Percentiles rank a stretch among this genome's conserved stretches.
Evolutionary conservation across 2,113 vertebrate genomes (phyloP).

Genomic region (Tachysurus vachellii): DNA sequence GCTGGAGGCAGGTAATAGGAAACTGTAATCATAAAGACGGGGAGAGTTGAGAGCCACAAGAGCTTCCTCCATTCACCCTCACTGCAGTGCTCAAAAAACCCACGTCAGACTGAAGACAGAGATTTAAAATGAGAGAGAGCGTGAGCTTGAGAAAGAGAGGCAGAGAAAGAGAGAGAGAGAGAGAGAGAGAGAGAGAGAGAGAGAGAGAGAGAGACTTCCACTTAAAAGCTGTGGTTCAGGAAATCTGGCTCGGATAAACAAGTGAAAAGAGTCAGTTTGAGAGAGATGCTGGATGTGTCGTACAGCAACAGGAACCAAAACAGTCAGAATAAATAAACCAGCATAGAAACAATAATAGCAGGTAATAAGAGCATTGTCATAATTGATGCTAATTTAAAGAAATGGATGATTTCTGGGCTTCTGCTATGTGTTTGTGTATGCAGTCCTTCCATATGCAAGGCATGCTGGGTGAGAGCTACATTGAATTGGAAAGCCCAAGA

Average conservation of each 20-base stretch:
- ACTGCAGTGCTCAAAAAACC: conserved; percentile 33
- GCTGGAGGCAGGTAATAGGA: conserved; percentile 77
- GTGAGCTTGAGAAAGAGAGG: background rate
- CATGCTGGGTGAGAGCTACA: conserved; percentile 51
- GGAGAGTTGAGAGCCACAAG: conserved; percentile 62
- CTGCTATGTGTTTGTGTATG: conserved; percentile 39
- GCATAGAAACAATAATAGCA: background rate
- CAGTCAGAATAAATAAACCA: background rate
- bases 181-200: conserved; percentile 14
- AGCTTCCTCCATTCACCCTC: conserved; percentile 64
- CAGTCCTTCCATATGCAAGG: conserved; percentile 49
- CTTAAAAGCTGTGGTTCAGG: conserved; percentile 29
- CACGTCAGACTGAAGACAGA: conserved; percentile 22
- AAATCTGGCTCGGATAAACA: conserved; percentile 39
- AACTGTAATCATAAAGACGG: conserved; percentile 73
- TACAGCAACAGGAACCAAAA: background rate
- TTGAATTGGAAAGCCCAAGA: conserved; percentile 51
- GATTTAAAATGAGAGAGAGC: background rate
- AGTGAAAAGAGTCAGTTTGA: background rate
- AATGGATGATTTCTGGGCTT: conserved; percentile 27
- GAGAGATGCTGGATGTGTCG: background rate
- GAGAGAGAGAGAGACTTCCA: conserved; percentile 27
- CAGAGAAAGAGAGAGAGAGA: conserved; percentile 11
- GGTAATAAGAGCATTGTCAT: conserved; percentile 36
- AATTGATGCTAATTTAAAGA: conserved; percentile 31